These are phyloP conservation scores for Drosophila serrata DNA, from an alignment of 1,140 invertebrate species.

Conservation along the genomic window DNA sequence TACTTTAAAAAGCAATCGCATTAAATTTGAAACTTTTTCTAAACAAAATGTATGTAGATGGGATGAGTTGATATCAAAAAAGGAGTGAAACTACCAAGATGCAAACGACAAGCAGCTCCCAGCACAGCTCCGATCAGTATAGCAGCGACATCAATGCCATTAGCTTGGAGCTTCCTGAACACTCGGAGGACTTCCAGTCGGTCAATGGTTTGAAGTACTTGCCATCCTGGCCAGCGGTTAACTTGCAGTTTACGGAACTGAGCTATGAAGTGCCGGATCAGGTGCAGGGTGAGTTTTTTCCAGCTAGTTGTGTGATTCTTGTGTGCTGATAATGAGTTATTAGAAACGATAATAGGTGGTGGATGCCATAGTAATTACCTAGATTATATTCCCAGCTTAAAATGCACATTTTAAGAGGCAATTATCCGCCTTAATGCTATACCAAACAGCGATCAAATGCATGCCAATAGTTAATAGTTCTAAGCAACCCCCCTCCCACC, in stretches of 20 bases:
- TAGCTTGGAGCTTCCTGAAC: conserved; percentile 62
- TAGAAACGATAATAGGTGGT: conserved; percentile 33
- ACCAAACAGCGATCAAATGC: not conserved
- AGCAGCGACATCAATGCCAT: conserved; percentile 81
- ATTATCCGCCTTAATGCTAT: conserved; percentile 30
- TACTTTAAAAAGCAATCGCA: not conserved
- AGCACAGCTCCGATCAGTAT: conserved; percentile 69
- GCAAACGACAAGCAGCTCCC: conserved; percentile 46
- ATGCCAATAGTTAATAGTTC: conserved; percentile 2
- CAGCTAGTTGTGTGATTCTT: not conserved
- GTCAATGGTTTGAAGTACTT: conserved; percentile 87
- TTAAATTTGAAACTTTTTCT: not conserved
- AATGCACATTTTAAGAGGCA: conserved; percentile 42
- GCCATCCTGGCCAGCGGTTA: conserved; percentile 88
- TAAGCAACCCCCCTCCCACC: not conserved
- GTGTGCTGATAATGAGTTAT: conserved; percentile 27
- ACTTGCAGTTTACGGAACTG: conserved; percentile 91
- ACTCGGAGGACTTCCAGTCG: conserved; percentile 56
- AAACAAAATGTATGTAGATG: not conserved
- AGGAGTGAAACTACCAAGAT: conserved; percentile 23
- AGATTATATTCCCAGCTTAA: conserved; percentile 17
- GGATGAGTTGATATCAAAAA: conserved; percentile 2
- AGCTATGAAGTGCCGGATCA: conserved; percentile 88
- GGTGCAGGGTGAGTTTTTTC: conserved; percentile 85
- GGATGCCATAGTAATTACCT: conserved; percentile 28